Evolutionary conservation across 2,888 invertebrate species (phyloP).

Genomic region (Agelastica alni): DNA sequence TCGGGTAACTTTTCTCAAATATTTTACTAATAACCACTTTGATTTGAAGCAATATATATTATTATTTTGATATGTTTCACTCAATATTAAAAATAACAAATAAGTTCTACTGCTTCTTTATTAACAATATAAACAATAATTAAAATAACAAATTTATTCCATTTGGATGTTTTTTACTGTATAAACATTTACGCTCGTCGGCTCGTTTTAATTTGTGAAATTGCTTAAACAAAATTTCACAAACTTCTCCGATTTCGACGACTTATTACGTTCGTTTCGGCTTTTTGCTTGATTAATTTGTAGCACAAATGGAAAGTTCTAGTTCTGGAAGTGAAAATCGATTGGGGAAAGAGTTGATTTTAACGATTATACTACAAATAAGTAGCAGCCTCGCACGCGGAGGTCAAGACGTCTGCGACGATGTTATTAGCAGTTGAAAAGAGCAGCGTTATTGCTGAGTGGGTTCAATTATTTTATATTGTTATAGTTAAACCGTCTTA

Average conservation of each 20-base stretch:
- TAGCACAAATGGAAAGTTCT: constrained; percentile 3
- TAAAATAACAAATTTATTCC: too few species aligned
- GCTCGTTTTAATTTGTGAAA: constrained; percentile 3
- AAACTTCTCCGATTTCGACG: neutral
- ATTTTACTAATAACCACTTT: too few species aligned
- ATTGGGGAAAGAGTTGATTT: neutral
- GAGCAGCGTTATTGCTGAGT: neutral
- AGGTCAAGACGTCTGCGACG: constrained; percentile 7
- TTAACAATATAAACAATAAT: too few species aligned
- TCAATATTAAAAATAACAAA: too few species aligned
- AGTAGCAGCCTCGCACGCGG: neutral
- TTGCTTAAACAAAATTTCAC: constrained; percentile 4
- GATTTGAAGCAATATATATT: too few species aligned
- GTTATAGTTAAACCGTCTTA: too few species aligned
- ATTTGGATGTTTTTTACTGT: neutral
- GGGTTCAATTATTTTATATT: neutral
- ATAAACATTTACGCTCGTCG: neutral
- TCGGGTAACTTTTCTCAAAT: too few species aligned
- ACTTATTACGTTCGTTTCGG: constrained; percentile 1
- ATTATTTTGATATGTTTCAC: too few species aligned
- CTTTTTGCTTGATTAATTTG: constrained; percentile 9
- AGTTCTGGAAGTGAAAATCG: constrained; percentile 1
- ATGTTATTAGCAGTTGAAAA: neutral
- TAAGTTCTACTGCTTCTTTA: too few species aligned
- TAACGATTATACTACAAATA: constrained; percentile 3